phyloP scores from a whole-genome alignment of 2,113 vertebrate genomes.

The Carassius carassius region DNA sequence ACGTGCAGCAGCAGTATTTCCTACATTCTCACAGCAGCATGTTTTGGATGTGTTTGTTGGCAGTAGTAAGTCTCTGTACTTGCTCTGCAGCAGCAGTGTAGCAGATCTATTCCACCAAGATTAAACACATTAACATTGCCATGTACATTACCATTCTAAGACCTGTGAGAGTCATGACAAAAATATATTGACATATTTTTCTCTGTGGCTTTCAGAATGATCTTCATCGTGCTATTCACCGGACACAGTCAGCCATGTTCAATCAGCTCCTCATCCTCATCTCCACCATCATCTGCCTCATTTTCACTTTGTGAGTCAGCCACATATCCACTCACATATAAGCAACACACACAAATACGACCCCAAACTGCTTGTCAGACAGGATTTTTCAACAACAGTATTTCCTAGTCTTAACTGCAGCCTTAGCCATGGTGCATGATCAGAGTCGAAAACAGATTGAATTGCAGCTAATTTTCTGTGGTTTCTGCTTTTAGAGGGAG shows the following conservation, averaged over 20 bases:
- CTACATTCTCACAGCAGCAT: too few species aligned
- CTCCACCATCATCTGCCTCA: constrained; percentile 85
- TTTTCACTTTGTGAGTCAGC: constrained; percentile 84
- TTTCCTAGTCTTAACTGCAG: not conserved
- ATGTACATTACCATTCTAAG: too few species aligned
- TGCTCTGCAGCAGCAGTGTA: too few species aligned
- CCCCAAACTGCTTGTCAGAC: not conserved
- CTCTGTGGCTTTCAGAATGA: constrained; percentile 76
- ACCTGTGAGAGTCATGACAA: too few species aligned
- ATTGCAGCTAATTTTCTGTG: constrained; percentile 41
- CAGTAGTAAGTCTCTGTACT: too few species aligned
- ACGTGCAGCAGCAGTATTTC: too few species aligned
- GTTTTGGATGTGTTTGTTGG: too few species aligned
- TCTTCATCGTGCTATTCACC: constrained; percentile 84
- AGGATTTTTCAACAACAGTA: not conserved
- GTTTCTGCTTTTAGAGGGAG: constrained; percentile 23
- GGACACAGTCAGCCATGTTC: constrained; percentile 86
- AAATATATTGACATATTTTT: not conserved
- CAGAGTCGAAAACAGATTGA: constrained; percentile 9
- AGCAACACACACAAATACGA: not conserved
- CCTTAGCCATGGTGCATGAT: not conserved
- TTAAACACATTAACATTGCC: too few species aligned
- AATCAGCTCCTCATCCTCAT: constrained; percentile 88
- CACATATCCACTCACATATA: not conserved
- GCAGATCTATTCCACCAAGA: too few species aligned